Evolutionary conservation across 2,113 vertebrate genomes (phyloP), one percentile per base, ranked within the genome.

Genomic region (Sinocyclocheilus grahami): DNA sequence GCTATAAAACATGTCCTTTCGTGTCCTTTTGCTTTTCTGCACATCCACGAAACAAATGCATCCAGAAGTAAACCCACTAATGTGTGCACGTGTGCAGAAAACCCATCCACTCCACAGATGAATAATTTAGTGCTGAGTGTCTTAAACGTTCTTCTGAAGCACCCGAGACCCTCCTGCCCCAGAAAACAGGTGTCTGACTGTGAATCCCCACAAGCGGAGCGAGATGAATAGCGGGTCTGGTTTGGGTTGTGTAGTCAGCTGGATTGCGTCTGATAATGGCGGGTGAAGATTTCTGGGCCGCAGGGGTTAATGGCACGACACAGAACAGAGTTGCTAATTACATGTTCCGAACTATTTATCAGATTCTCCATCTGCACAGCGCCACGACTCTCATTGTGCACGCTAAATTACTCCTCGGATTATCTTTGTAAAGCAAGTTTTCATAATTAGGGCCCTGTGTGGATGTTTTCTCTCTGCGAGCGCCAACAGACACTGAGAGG

Each of bases 241-340:
- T 95, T 97, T 96, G 96, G 96, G 96, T 95, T 97, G 97, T 97
- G 95, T 96, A 97, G 96, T 97, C 97, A 98, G 97, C 97, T 97
- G 96, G 93, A 98, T 97, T 96, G 53, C n/a, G 96, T 96, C 96
- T 97, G 96, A 97, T 99, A 98, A 98, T 97, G 97, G 97, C 96
- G 96, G 96, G 93, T 94, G 97, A 98, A 97, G 97, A 97, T 97
- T 98, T 97, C 97, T 96, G 96, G 96, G 96, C 97, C 96, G 92
- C 94, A 97, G 97, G 97, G 97, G 97, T 99, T 99, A 99, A 99
- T 99, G 97, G 97, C 96, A 98, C 97, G 97, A 97, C 98, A 98
- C 97, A 96, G 95, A 87, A 95, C 94, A 95, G 96, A 97, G 95
- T 96, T 94, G 96, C 97, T 99, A 99, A 98, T 99, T 99, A 97